Base-by-base conservation (phyloP, 2,888 invertebrate species). In the Steinernema carpocapsae region DNA sequence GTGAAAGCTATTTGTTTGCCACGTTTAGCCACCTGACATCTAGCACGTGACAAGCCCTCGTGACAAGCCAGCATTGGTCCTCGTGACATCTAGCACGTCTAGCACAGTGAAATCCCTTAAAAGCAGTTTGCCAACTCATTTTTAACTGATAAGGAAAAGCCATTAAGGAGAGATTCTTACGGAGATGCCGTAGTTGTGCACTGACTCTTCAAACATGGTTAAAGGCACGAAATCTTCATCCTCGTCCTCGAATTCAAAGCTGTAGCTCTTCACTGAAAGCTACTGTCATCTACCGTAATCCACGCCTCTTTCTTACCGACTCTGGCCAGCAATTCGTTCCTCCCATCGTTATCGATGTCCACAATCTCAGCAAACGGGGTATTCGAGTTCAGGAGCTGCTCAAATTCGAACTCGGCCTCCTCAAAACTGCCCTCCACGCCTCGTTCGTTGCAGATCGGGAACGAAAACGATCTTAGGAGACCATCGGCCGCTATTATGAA, bases 141-240 rank as follows among this genome's bases (percentile, higher is more conserved):
- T n/a, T n/a, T n/a, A n/a, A n/a, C n/a, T n/a, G n/a, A n/a, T n/a
- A n/a, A n/a, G n/a, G n/a, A n/a, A n/a, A n/a, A n/a, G n/a, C n/a
- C n/a, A n/a, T n/a, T n/a, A n/a, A n/a, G n/a, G n/a, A n/a, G n/a
- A n/a, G 22, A 19, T 32, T 4, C 79, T 80, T n/a, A 79, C 70
- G 37, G 74, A 75, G 79, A 77, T 82, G 1, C 82, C 82, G 37
- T 56, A 73, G 26, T 82, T 79, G 19, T 79, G 79, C 22, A 64
- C 37, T 14, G 80, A 78, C 76, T 78, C 78, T 70, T 79, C 79
- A 76, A 76, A 79, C 52, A 82, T 79, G 74, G 72, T 76, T 22
- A 76, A 70, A 1, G 79, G 77, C 17, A 80, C 59, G n/a, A 79
- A 45, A n/a, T 73, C 14, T 22, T 56, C 56, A 4, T 56, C 56